Conservation (phyloP, 1,140 invertebrate species). For the Agrypnia vestita region DNA sequence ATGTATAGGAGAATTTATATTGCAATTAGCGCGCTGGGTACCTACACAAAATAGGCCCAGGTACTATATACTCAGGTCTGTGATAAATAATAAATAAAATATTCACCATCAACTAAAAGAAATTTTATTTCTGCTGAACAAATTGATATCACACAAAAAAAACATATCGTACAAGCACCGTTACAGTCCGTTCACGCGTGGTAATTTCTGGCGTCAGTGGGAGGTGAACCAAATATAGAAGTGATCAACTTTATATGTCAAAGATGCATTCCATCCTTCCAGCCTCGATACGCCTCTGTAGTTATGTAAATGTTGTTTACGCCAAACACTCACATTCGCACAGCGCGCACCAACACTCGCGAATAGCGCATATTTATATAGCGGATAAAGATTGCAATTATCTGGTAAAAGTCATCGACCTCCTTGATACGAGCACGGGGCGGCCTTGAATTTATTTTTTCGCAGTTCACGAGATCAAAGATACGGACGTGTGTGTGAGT, state of each 20-base stretch:
- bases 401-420: constrained; percentile 53
- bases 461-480: constrained; percentile 47
- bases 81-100: no score
- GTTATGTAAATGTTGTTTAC: constrained; percentile 33
- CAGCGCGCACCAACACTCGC: constrained; percentile 1
- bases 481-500: constrained; percentile 35
- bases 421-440: constrained; percentile 42
- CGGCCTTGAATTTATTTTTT: constrained; percentile 57
- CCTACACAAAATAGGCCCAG: no score
- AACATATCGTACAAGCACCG: no score
- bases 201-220: no score
- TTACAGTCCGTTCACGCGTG: no score
- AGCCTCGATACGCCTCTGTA: constrained; percentile 15
- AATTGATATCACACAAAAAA: no score
- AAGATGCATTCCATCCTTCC: neutral
- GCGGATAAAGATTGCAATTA: constrained; percentile 57
- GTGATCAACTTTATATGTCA: neutral
- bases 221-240: no score
- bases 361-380: constrained; percentile 43
- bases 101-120: no score
- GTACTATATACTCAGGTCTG: no score
- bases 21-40: no score
- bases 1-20: no score
- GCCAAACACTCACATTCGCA: constrained; percentile 18
- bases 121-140: no score